phyloP scores from a whole-genome alignment of 2,113 vertebrate genomes.

The Arvicanthis niloticus region DNA sequence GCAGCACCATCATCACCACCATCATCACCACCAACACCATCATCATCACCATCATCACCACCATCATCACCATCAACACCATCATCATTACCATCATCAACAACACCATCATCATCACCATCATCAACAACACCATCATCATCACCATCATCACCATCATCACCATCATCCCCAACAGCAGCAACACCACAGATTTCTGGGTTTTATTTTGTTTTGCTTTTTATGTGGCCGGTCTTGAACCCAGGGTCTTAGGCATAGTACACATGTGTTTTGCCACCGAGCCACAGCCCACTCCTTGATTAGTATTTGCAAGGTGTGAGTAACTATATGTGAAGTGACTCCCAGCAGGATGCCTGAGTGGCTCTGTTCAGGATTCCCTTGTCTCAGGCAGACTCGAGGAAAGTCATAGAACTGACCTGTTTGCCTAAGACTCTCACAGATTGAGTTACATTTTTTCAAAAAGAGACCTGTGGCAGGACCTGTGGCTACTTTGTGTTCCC shows the following conservation, averaged over 20 bases:
- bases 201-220: neutral
- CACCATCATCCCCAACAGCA: neutral
- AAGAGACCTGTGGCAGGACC: neutral
- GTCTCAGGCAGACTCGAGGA: neutral
- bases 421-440: neutral
- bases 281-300: neutral
- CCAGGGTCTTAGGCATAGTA: neutral
- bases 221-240: neutral
- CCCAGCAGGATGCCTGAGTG: neutral
- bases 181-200: neutral
- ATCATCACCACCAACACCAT: neutral
- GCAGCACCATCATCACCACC: neutral
- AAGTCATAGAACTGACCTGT: neutral
- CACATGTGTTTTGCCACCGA: neutral
- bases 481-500: neutral
- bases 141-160: neutral
- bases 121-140: neutral
- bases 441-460: neutral
- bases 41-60: neutral
- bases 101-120: neutral
- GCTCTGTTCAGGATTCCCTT: neutral
- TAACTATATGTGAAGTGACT: neutral
- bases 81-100: neutral
- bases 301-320: neutral
- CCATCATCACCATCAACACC: neutral